Conservation (phyloP, 2,113 vertebrate genomes). For the Malurus melanocephalus region DNA sequence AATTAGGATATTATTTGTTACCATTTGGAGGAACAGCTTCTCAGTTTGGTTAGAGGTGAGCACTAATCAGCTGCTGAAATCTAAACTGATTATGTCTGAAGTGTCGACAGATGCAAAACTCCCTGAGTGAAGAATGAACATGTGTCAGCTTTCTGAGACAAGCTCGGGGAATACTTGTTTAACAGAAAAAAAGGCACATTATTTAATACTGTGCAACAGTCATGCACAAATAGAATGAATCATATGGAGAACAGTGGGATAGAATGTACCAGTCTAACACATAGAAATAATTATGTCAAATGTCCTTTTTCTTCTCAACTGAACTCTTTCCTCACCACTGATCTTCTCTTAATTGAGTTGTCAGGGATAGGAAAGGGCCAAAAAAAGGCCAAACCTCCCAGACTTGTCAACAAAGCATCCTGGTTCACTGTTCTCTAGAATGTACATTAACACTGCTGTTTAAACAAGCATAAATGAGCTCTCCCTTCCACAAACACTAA, state of each 20-base stretch:
- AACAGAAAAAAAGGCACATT: background rate
- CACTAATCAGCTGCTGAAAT: slow-evolving; percentile 74
- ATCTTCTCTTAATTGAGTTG: background rate
- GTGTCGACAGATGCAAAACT: slow-evolving; percentile 69
- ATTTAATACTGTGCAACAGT: slow-evolving; percentile 10
- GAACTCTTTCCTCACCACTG: background rate
- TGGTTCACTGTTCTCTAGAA: background rate
- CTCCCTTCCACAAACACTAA: background rate
- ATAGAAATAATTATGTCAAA: background rate
- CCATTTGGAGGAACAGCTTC: slow-evolving; percentile 57
- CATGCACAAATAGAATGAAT: slow-evolving; percentile 11
- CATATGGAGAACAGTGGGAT: background rate
- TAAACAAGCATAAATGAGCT: background rate
- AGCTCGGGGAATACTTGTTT: slow-evolving; percentile 45
- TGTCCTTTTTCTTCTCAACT: background rate
- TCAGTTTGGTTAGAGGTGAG: slow-evolving; percentile 64
- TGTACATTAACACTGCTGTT: background rate
- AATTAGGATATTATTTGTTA: slow-evolving; percentile 61
- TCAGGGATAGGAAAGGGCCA: background rate
- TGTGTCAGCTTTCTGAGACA: slow-evolving; percentile 52
- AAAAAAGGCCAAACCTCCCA: background rate
- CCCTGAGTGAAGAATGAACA: slow-evolving; percentile 58
- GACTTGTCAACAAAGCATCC: background rate
- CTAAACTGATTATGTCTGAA: slow-evolving; percentile 78
- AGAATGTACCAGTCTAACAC: background rate